phyloP scores from a whole-genome alignment of 2,888 invertebrate genomes.

The Diadegma fenestrale region DNA sequence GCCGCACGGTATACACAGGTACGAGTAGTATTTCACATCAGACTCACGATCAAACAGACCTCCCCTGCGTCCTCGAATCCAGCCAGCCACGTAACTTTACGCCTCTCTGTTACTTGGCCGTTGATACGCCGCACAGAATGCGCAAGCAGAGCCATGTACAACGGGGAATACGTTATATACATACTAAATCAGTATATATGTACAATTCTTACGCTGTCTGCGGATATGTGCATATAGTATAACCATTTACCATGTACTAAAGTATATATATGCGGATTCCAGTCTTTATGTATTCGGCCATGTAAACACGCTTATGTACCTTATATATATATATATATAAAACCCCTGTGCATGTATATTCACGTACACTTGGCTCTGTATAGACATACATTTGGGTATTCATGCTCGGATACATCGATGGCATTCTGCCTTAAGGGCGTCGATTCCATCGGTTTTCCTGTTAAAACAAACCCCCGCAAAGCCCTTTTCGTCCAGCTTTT shows the following conservation, averaged over 20 bases:
- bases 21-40: conserved; percentile 1
- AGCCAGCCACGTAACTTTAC: not conserved
- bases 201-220: conserved; percentile 12
- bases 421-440: not conserved
- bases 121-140: conserved; percentile 29
- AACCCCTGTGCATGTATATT: not conserved
- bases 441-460: not conserved
- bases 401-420: not conserved
- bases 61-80: not conserved
- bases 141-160: conserved; percentile 38
- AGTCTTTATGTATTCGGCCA: not conserved
- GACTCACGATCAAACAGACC: not conserved
- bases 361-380: not conserved
- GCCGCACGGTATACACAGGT: conserved; percentile 15
- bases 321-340: too few species aligned
- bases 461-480: not conserved
- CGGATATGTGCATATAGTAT: conserved; percentile 19
- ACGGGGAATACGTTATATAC: conserved; percentile 31
- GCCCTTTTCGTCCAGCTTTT: not conserved
- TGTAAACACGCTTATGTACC: not conserved
- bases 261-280: not conserved
- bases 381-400: conserved; percentile 1
- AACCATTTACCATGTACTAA: not conserved
- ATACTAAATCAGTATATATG: conserved; percentile 38
- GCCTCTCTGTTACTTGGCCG: conserved; percentile 15